These are phyloP conservation scores for Tuberolachnus salignus DNA, from an alignment of 2,888 invertebrate genomes.

Conservation along the genomic window DNA sequence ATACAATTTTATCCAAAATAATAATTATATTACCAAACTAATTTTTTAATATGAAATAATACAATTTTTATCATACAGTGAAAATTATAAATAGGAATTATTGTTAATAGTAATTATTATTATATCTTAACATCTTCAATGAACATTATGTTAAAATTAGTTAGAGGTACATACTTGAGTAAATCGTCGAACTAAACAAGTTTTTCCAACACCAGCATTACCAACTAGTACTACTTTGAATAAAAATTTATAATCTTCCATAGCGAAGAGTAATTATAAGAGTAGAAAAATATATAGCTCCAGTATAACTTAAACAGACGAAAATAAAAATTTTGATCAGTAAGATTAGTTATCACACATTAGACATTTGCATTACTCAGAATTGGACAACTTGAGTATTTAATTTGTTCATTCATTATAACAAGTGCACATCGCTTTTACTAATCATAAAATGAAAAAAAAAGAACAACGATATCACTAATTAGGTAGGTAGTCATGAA, in stretches of 20 bases:
- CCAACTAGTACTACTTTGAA: slow-evolving; percentile 99
- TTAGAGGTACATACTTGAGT: slow-evolving; percentile 75
- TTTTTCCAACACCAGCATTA: slow-evolving; percentile 98
- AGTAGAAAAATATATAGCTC: background rate
- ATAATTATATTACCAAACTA: too few species aligned
- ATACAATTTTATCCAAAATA: background rate
- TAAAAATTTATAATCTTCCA: slow-evolving; percentile 99
- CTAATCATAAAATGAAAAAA: background rate
- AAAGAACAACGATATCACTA: slow-evolving; percentile 39
- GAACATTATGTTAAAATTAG: background rate
- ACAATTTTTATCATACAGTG: background rate
- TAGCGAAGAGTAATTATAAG: slow-evolving; percentile 61
- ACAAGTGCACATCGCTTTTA: background rate
- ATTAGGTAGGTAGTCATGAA: slow-evolving; percentile 16
- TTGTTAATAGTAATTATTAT: background rate
- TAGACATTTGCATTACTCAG: background rate
- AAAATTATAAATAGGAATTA: background rate
- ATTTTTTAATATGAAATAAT: too few species aligned
- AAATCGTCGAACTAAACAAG: slow-evolving; percentile 93
- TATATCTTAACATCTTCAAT: too few species aligned
- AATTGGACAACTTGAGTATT: background rate
- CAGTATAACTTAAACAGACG: background rate
- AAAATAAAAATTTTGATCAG: background rate
- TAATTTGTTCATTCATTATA: background rate
- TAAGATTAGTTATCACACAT: background rate